A percentile compares a stretch with the other conserved stretches of the same genome.
phyloP scores from a whole-genome alignment of 1,140 invertebrate species.

The Paraescarpia echinospica region DNA sequence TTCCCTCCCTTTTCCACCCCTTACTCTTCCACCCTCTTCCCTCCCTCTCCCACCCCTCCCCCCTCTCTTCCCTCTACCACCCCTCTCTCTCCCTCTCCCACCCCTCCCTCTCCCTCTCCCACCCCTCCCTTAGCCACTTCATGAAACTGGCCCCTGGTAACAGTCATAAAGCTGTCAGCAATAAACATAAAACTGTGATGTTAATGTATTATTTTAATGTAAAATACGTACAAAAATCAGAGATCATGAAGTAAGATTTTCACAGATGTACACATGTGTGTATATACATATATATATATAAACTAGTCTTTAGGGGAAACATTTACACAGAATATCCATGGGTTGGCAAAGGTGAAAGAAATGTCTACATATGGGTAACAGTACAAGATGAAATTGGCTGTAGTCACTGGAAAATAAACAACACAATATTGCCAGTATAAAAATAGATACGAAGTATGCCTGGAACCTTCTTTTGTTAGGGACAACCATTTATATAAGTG shows the following conservation, averaged over 20 bases:
- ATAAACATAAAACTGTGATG: background rate
- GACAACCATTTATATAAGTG: background rate
- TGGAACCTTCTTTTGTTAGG: no score
- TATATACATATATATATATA: slow-evolving; percentile 3
- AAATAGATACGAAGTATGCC: no score
- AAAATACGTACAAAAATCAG: background rate
- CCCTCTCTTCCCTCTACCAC: no score
- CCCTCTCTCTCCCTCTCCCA: no score
- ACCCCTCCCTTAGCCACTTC: no score
- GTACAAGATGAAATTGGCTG: background rate
- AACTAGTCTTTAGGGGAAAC: background rate
- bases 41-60: no score
- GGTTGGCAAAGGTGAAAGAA: background rate
- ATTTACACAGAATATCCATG: background rate
- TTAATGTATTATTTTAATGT: slow-evolving; percentile 2
- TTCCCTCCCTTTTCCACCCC: no score
- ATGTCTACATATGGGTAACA: background rate
- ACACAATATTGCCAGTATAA: no score
- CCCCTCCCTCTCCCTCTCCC: no score
- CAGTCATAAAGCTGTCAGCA: background rate
- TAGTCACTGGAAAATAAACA: no score
- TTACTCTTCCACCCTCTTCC: no score
- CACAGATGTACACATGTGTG: background rate
- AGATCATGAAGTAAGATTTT: background rate
- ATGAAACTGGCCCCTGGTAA: no score